phyloP scores from a whole-genome alignment of 2,113 vertebrate species.

The Notiomystis cincta region DNA sequence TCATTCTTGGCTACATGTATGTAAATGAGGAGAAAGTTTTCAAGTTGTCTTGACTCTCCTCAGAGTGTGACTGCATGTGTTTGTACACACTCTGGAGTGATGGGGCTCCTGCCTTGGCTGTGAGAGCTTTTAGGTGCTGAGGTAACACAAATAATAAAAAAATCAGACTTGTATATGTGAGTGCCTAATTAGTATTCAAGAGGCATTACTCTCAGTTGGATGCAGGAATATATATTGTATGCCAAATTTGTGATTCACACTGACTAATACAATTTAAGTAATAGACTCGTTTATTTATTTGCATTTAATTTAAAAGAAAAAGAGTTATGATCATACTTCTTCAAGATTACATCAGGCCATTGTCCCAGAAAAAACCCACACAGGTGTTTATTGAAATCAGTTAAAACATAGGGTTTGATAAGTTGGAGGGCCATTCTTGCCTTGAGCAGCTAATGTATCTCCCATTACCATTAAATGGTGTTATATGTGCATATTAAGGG shows the following conservation, averaged over 20 bases:
- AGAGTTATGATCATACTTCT: neutral
- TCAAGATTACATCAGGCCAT: neutral
- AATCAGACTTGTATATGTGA: neutral
- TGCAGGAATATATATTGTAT: neutral
- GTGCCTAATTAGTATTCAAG: constrained; percentile 24
- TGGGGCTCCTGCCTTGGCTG: neutral
- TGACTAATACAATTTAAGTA: neutral
- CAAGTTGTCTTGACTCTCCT: neutral
- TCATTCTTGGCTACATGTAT: neutral
- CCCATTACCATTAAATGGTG: constrained; percentile 36
- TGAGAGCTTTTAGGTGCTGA: neutral
- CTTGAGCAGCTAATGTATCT: constrained; percentile 19
- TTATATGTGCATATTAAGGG: constrained; percentile 27
- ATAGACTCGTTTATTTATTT: constrained; percentile 29
- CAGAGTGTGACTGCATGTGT: neutral
- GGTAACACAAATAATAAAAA: neutral
- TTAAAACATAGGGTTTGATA: neutral
- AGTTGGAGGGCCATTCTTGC: neutral
- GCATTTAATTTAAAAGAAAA: constrained; percentile 37
- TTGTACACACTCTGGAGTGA: neutral
- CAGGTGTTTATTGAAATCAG: neutral
- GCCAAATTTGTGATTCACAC: neutral
- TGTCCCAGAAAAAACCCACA: neutral
- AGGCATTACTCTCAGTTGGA: neutral
- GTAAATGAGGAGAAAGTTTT: neutral